Conservation (phyloP, 1,140 invertebrate genomes). For the Platyura marginata region DNA sequence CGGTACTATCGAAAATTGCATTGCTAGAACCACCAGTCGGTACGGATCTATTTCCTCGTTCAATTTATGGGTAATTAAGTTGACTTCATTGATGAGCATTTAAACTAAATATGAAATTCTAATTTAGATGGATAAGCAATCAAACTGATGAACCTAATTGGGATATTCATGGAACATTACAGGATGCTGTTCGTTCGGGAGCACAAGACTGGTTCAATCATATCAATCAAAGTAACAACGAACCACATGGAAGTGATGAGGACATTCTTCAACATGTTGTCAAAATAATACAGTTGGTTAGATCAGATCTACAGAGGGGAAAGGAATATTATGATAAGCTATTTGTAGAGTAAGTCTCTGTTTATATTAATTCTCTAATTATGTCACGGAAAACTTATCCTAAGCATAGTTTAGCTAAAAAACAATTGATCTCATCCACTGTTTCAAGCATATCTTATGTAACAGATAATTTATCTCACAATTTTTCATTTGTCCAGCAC, state of each 20-base stretch:
- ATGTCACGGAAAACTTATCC: neutral
- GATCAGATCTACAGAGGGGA: slow-evolving; percentile 62
- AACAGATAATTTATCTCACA: slow-evolving; percentile 3
- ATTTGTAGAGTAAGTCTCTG: slow-evolving; percentile 36
- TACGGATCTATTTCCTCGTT: slow-evolving; percentile 45
- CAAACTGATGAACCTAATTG: slow-evolving; percentile 28
- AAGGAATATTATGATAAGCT: slow-evolving; percentile 64
- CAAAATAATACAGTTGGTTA: slow-evolving; percentile 61
- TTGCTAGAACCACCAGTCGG: slow-evolving; percentile 34
- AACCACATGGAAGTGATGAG: slow-evolving; percentile 30
- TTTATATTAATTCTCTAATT: no score
- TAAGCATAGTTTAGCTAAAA: no score
- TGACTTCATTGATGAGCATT: no score
- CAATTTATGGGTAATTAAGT: slow-evolving; percentile 35
- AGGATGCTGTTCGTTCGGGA: slow-evolving; percentile 47
- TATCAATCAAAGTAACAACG: slow-evolving; percentile 29
- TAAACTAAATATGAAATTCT: neutral
- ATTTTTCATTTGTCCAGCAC: no score
- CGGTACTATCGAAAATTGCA: slow-evolving; percentile 38
- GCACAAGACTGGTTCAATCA: slow-evolving; percentile 59
- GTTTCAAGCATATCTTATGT: no score
- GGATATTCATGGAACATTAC: slow-evolving; percentile 37
- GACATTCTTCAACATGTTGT: slow-evolving; percentile 53
- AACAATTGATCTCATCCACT: no score
- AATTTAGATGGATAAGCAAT: slow-evolving; percentile 29